These are phyloP conservation scores for Phoebastria nigripes DNA, from an alignment of 2,797 vertebrate species.

Conservation along the genomic window DNA sequence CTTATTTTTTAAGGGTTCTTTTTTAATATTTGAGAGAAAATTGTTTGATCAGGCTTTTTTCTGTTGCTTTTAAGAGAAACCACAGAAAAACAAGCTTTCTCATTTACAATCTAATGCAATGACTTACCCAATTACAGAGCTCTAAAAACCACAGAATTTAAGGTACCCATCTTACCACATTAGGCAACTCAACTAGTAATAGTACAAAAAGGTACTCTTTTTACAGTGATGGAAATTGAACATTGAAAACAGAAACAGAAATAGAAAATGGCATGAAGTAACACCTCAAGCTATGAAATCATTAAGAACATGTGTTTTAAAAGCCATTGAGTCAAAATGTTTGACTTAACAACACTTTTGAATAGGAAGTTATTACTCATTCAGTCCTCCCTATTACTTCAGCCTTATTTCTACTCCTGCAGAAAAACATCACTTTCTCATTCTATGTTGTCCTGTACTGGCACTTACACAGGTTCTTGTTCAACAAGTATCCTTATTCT, in stretches of 20 bases:
- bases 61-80: neutral
- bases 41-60: neutral
- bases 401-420: neutral
- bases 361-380: neutral
- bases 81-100: neutral
- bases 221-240: neutral
- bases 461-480: neutral
- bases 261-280: neutral
- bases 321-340: neutral
- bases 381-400: neutral
- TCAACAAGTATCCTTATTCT: neutral
- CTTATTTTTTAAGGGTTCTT: neutral
- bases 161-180: neutral
- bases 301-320: neutral
- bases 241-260: neutral
- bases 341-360: neutral
- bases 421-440: neutral
- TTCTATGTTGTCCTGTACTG: neutral
- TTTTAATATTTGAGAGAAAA: neutral
- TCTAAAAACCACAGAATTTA: neutral
- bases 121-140: neutral
- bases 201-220: neutral
- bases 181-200: neutral
- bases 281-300: neutral
- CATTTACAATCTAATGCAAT: neutral